These are phyloP conservation scores for Micrastur ruficollis DNA, from an alignment of 2,797 vertebrate genomes.

Conservation along the genomic window DNA sequence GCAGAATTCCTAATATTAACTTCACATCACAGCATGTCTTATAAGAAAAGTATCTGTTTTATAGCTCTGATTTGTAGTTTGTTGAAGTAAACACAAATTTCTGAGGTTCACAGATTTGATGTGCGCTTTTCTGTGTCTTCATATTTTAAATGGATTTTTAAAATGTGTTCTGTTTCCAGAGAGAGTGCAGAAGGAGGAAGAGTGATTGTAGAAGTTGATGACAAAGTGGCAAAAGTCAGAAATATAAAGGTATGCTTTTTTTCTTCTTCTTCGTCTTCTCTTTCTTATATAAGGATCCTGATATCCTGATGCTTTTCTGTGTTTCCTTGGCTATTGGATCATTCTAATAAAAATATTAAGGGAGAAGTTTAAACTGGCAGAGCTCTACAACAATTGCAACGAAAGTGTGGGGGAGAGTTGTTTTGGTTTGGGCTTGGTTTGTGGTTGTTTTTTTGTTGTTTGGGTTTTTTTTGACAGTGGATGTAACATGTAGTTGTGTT, in stretches of 20 bases:
- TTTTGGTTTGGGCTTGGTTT: not conserved
- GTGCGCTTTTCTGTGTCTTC: not conserved
- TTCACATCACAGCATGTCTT: not conserved
- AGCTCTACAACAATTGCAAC: not conserved
- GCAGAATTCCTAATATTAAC: not conserved
- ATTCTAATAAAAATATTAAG: not conserved
- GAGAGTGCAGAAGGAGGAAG: slow-evolving; percentile 85
- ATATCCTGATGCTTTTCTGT: not conserved
- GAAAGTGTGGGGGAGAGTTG: not conserved
- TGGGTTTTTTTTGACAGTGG: not conserved
- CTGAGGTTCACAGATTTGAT: not conserved
- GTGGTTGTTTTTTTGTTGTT: too few relatives aligned
- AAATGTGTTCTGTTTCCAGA: slow-evolving; percentile 74
- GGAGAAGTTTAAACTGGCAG: not conserved
- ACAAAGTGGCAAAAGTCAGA: slow-evolving; percentile 87
- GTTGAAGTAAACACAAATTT: not conserved
- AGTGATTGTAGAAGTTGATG: slow-evolving; percentile 89
- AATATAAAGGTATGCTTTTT: slow-evolving; percentile 87
- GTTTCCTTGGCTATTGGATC: not conserved
- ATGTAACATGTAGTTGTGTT: not conserved
- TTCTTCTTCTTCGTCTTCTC: not conserved
- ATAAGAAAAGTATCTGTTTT: not conserved
- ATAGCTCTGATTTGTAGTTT: not conserved
- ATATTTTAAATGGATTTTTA: not conserved
- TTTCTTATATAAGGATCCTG: not conserved